Evolutionary conservation across 2,113 vertebrate species (phyloP).

Genomic region (Ariopsis seemanni): DNA sequence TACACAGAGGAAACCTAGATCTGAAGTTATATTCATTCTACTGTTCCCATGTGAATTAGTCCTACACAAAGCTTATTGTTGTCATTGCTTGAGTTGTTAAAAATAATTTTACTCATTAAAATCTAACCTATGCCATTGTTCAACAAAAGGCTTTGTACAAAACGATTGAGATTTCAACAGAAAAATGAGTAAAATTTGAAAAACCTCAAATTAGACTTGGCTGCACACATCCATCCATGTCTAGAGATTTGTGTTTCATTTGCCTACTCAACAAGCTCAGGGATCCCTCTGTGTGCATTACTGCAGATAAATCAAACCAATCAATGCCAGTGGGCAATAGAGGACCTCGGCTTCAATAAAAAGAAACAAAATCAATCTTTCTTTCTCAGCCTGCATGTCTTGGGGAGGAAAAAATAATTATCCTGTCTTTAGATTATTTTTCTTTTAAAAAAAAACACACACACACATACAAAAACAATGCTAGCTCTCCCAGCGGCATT

Average conservation of each 20-base stretch:
- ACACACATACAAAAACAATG: not conserved
- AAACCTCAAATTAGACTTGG: conserved; percentile 20
- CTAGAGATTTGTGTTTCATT: conserved; percentile 47
- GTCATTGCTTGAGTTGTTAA: not conserved
- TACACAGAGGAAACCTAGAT: not conserved
- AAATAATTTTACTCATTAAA: conserved; percentile 8
- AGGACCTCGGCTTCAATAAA: not conserved
- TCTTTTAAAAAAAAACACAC: not conserved
- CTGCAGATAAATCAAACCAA: conserved; percentile 59
- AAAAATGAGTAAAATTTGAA: conserved; percentile 25
- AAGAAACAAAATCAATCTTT: conserved; percentile 46
- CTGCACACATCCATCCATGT: conserved; percentile 14
- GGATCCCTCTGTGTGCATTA: conserved; percentile 45
- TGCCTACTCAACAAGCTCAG: conserved; percentile 31
- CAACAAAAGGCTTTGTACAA: not conserved
- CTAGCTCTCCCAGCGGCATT: conserved; percentile 1
- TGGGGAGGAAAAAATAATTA: conserved; percentile 41
- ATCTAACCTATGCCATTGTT: not conserved
- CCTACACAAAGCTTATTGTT: not conserved
- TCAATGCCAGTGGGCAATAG: conserved; percentile 31
- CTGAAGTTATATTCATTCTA: not conserved
- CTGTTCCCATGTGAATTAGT: not conserved
- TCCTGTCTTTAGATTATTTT: conserved; percentile 44
- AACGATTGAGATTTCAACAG: not conserved
- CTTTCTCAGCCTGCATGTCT: conserved; percentile 31